Percentiles rank a stretch among this genome's conserved stretches.
Conservation (phyloP, 2,888 invertebrate genomes). For the Synanthedon myopaeformis region DNA sequence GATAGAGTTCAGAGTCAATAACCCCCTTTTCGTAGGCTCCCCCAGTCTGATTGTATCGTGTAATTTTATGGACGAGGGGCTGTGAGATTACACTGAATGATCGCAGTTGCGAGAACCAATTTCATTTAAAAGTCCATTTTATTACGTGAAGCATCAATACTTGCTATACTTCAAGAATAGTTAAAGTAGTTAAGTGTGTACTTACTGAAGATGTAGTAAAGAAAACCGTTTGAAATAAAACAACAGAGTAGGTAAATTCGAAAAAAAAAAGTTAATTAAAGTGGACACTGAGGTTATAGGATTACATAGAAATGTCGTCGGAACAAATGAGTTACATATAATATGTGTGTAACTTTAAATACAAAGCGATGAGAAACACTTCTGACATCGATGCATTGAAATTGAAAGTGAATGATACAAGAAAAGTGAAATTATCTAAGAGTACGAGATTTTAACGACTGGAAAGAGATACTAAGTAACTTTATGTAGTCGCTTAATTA, state of each 20-base stretch:
- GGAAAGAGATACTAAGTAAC: slow-evolving; percentile 4
- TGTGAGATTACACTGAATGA: slow-evolving; percentile 41
- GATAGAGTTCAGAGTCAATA: slow-evolving; percentile 61
- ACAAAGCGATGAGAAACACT: too few species aligned
- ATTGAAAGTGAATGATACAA: slow-evolving; percentile 22
- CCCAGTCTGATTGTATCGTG: slow-evolving; percentile 52
- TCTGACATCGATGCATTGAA: neutral
- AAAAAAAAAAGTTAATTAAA: too few species aligned
- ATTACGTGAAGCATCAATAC: too few species aligned
- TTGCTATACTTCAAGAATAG: too few species aligned
- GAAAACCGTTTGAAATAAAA: too few species aligned
- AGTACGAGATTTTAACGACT: slow-evolving; percentile 10
- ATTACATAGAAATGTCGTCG: too few species aligned
- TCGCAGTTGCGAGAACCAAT: slow-evolving; percentile 22
- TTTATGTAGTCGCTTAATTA: slow-evolving; percentile 23
- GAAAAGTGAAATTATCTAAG: slow-evolving; percentile 22
- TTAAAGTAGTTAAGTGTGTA: too few species aligned
- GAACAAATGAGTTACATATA: too few species aligned
- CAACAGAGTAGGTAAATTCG: too few species aligned
- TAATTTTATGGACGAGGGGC: slow-evolving; percentile 60
- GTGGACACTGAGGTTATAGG: too few species aligned
- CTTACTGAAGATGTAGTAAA: too few species aligned
- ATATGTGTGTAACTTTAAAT: too few species aligned
- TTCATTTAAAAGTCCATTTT: slow-evolving; percentile 4
- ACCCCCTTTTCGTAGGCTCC: slow-evolving; percentile 58